Evolutionary conservation across 2,888 invertebrate species (phyloP).

Genomic region (Drosophila anomelani): DNA sequence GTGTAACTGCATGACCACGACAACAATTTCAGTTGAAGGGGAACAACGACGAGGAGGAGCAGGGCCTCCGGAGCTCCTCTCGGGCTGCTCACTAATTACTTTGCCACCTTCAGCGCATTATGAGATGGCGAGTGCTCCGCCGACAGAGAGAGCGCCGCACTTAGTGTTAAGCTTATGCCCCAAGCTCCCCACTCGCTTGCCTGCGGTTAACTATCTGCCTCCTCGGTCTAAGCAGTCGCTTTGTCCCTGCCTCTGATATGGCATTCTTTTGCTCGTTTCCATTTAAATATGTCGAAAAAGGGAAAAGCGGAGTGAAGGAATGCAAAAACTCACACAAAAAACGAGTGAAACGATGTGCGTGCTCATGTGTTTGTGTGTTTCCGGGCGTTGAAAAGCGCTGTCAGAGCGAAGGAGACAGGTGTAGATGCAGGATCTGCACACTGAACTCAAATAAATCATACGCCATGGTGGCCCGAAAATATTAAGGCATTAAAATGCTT

Average conservation of each 20-base stretch:
- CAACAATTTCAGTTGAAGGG: conserved; percentile 31
- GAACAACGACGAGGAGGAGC: conserved; percentile 28
- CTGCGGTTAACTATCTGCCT: conserved; percentile 58
- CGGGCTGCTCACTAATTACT: conserved; percentile 77
- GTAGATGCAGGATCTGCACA: conserved; percentile 5
- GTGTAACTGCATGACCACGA: conserved; percentile 45
- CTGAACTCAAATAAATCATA: conserved; percentile 8
- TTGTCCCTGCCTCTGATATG: not conserved
- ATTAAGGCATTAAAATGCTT: no score
- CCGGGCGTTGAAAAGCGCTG: conserved; percentile 37
- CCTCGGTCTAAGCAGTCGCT: not conserved
- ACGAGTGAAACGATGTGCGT: conserved; percentile 25
- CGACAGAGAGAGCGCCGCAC: conserved; percentile 46
- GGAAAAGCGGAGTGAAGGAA: conserved; percentile 38
- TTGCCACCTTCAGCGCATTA: conserved; percentile 69
- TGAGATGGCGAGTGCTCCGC: conserved; percentile 28
- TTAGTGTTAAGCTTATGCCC: conserved; percentile 72
- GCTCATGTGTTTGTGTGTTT: conserved; percentile 9
- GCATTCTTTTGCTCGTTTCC: conserved; percentile 6
- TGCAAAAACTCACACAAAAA: conserved; percentile 34
- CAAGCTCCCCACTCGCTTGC: conserved; percentile 49
- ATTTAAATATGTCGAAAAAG: conserved; percentile 62
- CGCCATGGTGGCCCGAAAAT: conserved; percentile 2
- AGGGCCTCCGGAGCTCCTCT: conserved; percentile 58
- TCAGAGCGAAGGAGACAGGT: conserved; percentile 21